These are phyloP conservation scores for Drosophila ercepeae DNA, from an alignment of 1,140 invertebrate species.

Conservation along the genomic window DNA sequence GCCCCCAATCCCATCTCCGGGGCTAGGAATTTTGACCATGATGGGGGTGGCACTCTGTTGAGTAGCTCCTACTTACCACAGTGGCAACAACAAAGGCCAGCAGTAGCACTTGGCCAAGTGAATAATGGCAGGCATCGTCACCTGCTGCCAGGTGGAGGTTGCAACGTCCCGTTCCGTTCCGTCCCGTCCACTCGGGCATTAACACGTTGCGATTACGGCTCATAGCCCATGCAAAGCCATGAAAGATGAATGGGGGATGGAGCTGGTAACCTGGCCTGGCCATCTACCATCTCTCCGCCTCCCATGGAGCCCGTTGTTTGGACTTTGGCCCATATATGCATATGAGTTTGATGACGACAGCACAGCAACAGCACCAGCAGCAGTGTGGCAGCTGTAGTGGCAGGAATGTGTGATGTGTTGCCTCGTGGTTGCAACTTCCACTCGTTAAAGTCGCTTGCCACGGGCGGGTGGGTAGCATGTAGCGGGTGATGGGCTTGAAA, in stretches of 20 bases:
- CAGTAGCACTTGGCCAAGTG: conserved; percentile 66
- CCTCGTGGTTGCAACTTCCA: conserved; percentile 21
- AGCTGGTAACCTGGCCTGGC: conserved; percentile 13
- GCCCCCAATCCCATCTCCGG: conserved; percentile 2
- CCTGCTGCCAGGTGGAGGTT: conserved; percentile 25
- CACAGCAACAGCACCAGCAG: conserved; percentile 15
- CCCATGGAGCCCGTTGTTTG: conserved; percentile 10
- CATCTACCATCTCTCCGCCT: conserved; percentile 4
- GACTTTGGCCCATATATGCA: conserved; percentile 41
- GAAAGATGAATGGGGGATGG: conserved; percentile 1
- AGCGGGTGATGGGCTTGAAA: conserved; percentile 5
- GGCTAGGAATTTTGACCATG: neutral
- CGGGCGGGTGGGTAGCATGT: neutral
- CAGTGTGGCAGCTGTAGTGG: neutral
- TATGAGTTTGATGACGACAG: conserved; percentile 35
- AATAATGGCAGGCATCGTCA: conserved; percentile 72
- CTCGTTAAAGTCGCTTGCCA: conserved; percentile 25
- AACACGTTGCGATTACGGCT: conserved; percentile 77
- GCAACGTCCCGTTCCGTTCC: neutral
- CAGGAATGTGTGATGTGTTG: conserved; percentile 26
- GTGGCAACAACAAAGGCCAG: conserved; percentile 35
- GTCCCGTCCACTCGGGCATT: conserved; percentile 37
- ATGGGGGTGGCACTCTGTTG: conserved; percentile 41
- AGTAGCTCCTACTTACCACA: conserved; percentile 46
- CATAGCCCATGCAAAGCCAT: conserved; percentile 49